Evolutionary conservation across 2,888 invertebrate species (phyloP), one percentile per base, ranked within the genome.

Genomic region (Lypha dubia): DNA sequence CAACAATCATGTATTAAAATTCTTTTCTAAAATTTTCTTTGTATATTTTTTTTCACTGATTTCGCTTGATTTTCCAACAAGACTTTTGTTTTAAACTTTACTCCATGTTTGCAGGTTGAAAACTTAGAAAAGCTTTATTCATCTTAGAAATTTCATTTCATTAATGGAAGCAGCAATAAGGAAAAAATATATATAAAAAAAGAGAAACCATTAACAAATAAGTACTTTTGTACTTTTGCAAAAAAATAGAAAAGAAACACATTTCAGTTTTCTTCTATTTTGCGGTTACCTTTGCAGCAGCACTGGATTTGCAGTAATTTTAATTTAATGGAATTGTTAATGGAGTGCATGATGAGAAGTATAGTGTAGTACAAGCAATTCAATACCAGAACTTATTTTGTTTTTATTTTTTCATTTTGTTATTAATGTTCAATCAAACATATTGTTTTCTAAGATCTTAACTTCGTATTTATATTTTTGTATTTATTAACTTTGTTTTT

Each of bases 241-340:
- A 71, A 79, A 75, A 79, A 65, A n/a, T n/a, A n/a, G n/a, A n/a
- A n/a, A n/a, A n/a, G n/a, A n/a, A n/a, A n/a, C n/a, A n/a, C 75
- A 41, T 38, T 65, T 38, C 56, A 60, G 44, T 51, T 28, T 62
- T 56, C 53, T 49, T 60, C 67, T 38, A 6, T 32, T 60, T 65
- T 76, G 76, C 46, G 79, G 80, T 80, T 80, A 77, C 80, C 80
- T 80, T 80, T n/a, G n/a, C n/a, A 67, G 80, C 60, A 84, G 67
- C 80, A 77, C 80, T 80, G 22, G 71, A 77, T 73, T 73, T 80
- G 65, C 60, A 76, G 75, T 76, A 84, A 84, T 75, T 83, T 79
- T 53, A 71, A 79, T 75, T 75, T 84, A 84, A 84, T 76, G 75
- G 70, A 75, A 84, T 71, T 38, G 65, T n/a, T 35, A 67, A 44